Conservation (phyloP, 2,888 invertebrate genomes). For the Drosophila nigricruria region DNA sequence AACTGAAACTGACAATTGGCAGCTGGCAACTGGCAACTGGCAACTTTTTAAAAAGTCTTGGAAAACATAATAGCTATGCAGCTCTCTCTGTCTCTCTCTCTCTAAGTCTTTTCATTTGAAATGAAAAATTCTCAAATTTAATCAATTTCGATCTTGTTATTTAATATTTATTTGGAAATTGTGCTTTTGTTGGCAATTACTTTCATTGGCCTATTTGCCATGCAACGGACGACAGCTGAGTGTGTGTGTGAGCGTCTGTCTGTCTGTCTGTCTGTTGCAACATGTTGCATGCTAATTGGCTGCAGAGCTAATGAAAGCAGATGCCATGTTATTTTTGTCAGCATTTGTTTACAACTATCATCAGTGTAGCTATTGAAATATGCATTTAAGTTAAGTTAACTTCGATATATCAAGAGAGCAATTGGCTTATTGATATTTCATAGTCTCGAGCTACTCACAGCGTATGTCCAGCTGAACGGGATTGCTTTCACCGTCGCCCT, state of each 20-base stretch:
- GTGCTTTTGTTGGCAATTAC: slow-evolving; percentile 4
- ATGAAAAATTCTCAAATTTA: slow-evolving; percentile 31
- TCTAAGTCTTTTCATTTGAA: slow-evolving; percentile 7
- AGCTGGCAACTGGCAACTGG: slow-evolving; percentile 8
- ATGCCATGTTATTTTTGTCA: slow-evolving; percentile 4
- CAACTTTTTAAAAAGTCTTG: slow-evolving; percentile 28
- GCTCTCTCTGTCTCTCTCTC: background rate
- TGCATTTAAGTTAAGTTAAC: background rate
- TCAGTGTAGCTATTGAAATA: background rate
- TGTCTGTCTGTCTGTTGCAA: slow-evolving; percentile 25
- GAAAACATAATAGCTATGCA: background rate
- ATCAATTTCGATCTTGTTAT: slow-evolving; percentile 45
- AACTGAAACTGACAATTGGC: slow-evolving; percentile 10
- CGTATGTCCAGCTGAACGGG: slow-evolving; percentile 93
- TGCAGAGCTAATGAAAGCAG: slow-evolving; percentile 14
- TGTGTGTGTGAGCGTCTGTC: background rate
- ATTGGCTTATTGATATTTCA: no score
- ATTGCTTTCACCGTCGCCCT: slow-evolving; percentile 95
- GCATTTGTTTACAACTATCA: background rate
- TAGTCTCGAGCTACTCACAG: no score
- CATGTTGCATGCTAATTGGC: slow-evolving; percentile 27
- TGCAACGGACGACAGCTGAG: slow-evolving; percentile 11
- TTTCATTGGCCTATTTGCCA: slow-evolving; percentile 1
- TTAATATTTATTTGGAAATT: slow-evolving; percentile 37
- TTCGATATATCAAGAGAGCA: background rate